Evolutionary conservation across 2,113 vertebrate genomes (phyloP).

Genomic region (Colinus virginianus): DNA sequence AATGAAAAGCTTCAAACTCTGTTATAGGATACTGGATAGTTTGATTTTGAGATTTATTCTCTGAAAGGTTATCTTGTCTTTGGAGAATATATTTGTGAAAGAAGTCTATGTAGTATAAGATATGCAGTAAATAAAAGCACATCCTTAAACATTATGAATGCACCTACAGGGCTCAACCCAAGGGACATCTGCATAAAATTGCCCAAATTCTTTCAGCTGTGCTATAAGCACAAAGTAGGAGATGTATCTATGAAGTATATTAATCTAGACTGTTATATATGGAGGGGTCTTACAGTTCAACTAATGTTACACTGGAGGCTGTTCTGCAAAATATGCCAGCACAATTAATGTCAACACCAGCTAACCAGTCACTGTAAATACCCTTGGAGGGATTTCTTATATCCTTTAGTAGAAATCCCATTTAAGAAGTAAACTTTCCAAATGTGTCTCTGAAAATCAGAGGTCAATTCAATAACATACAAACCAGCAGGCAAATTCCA

Average conservation of each 20-base stretch:
- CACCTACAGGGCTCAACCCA: not conserved
- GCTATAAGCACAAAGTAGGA: not conserved
- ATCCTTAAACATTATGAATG: constrained; percentile 9
- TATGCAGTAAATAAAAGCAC: constrained; percentile 26
- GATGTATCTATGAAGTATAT: constrained; percentile 22
- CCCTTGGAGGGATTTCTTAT: constrained; percentile 38
- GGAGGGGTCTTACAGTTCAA: constrained; percentile 43
- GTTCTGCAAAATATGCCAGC: constrained; percentile 65
- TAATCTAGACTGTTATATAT: constrained; percentile 36
- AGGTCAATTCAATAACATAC: constrained; percentile 48
- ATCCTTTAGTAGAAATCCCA: constrained; percentile 53
- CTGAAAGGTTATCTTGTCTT: not conserved
- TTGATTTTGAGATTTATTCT: not conserved
- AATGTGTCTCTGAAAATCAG: constrained; percentile 38
- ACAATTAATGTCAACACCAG: constrained; percentile 61
- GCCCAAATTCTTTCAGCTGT: not conserved
- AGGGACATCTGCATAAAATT: constrained; percentile 30
- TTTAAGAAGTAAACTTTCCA: constrained; percentile 65
- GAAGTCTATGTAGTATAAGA: not conserved
- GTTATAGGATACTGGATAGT: not conserved
- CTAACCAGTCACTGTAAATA: constrained; percentile 62
- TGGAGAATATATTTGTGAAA: not conserved
- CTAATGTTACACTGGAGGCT: constrained; percentile 57
- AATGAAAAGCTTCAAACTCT: not conserved
- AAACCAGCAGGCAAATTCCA: constrained; percentile 41